These are phyloP conservation scores for Cantharis lateralis DNA, from an alignment of 2,888 invertebrate species.

Conservation along the genomic window DNA sequence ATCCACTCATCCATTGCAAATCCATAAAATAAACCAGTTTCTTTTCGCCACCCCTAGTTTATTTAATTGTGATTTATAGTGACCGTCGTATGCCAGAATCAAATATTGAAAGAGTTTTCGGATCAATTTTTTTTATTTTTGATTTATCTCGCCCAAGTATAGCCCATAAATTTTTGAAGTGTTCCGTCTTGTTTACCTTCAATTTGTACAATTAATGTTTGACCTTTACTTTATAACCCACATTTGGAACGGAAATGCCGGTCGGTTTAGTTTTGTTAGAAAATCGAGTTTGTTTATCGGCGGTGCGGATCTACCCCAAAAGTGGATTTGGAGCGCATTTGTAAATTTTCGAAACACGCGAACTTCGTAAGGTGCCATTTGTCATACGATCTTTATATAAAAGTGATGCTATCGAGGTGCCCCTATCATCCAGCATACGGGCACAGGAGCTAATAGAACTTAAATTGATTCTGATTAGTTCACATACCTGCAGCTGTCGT, in stretches of 20 bases:
- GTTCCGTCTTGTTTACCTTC: not conserved
- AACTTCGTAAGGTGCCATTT: constrained; percentile 31
- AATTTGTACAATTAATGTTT: not conserved
- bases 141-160: constrained; percentile 5
- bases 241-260: not conserved
- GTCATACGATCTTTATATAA: constrained; percentile 35
- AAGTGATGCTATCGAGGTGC: constrained; percentile 45
- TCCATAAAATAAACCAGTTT: constrained; percentile 38
- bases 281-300: not conserved
- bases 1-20: constrained; percentile 37
- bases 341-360: constrained; percentile 24
- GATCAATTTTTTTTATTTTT: constrained; percentile 19
- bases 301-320: constrained; percentile 17
- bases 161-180: not conserved
- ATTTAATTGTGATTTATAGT: constrained; percentile 37
- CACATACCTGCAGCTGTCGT: constrained; percentile 56
- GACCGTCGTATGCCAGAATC: constrained; percentile 18
- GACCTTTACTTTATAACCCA: not conserved
- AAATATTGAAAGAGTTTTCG: constrained; percentile 35
- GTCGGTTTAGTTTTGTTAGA: not conserved
- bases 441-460: constrained; percentile 53
- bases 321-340: constrained; percentile 13
- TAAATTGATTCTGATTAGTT: constrained; percentile 57
- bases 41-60: constrained; percentile 28
- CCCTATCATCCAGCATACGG: constrained; percentile 47